Percentiles rank a stretch among this genome's conserved stretches.
These are phyloP conservation scores for Lutraria lutraria DNA, from an alignment of 2,888 invertebrate genomes.

Conservation along the genomic window DNA sequence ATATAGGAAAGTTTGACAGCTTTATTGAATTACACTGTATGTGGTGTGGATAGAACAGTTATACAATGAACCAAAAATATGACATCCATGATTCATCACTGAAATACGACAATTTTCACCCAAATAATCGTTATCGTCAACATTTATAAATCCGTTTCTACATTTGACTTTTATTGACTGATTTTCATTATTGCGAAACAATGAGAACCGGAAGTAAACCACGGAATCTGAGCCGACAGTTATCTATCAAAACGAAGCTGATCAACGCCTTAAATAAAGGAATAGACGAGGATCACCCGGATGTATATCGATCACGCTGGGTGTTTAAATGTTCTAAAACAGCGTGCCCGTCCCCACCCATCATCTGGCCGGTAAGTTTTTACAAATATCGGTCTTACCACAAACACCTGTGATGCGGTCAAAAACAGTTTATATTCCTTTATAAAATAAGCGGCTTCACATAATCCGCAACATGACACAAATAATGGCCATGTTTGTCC, in stretches of 20 bases:
- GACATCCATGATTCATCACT: not conserved
- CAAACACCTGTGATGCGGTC: too few species aligned
- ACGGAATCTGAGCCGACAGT: constrained; percentile 15
- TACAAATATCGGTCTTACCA: not conserved
- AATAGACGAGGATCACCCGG: constrained; percentile 44
- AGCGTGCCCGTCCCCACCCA: constrained; percentile 35
- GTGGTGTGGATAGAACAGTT: not conserved
- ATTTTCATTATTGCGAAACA: not conserved
- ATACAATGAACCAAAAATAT: not conserved
- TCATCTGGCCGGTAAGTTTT: constrained; percentile 36
- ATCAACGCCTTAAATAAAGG: constrained; percentile 56
- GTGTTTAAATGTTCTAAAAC: constrained; percentile 34
- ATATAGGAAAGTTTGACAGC: not conserved
- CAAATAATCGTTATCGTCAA: not conserved
- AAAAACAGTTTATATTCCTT: too few species aligned
- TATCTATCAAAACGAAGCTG: constrained; percentile 48
- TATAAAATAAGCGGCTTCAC: too few species aligned
- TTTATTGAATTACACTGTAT: not conserved
- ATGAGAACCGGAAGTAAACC: constrained; percentile 21
- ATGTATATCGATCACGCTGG: constrained; percentile 43
- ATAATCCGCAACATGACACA: too few species aligned
- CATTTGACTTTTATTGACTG: not conserved
- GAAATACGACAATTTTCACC: not conserved
- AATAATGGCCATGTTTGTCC: too few species aligned
- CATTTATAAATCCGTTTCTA: not conserved